A percentile compares a stretch with the other conserved stretches of the same genome.
phyloP scores from a whole-genome alignment of 2,888 invertebrate species.

The Leistus spinibarbis region DNA sequence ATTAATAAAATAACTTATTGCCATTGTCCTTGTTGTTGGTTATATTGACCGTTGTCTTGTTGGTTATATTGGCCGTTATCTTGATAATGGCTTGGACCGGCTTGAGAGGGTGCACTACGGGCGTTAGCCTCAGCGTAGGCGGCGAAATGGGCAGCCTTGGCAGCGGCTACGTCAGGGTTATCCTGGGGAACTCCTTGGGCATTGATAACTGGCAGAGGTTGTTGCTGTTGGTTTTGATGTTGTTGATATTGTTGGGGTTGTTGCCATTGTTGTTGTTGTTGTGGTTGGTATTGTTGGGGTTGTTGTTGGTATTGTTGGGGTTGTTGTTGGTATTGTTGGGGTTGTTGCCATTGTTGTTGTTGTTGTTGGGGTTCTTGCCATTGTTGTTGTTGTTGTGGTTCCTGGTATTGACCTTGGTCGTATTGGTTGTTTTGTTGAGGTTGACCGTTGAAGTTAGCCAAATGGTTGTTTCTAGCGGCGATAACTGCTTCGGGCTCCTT shows the following conservation, averaged over 20 bases:
- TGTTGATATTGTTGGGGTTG: slow-evolving; percentile 17
- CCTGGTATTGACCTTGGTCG: not conserved
- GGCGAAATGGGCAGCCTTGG: slow-evolving; percentile 35
- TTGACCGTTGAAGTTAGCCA: slow-evolving; percentile 20
- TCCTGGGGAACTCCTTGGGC: slow-evolving; percentile 35
- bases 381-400: slow-evolving; percentile 15
- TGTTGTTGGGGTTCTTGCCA: slow-evolving; percentile 15
- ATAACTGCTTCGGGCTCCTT: slow-evolving; percentile 34
- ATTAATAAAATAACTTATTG: not conserved
- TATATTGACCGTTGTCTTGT: slow-evolving; percentile 5
- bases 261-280: slow-evolving; percentile 10
- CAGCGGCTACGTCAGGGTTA: slow-evolving; percentile 37
- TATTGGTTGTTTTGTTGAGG: not conserved
- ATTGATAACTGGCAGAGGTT: slow-evolving; percentile 22
- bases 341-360: slow-evolving; percentile 6
- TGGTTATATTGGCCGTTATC: slow-evolving; percentile 14
- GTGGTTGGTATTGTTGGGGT: not conserved
- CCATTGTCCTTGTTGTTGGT: not conserved
- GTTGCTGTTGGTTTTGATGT: slow-evolving; percentile 23
- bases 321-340: slow-evolving; percentile 14
- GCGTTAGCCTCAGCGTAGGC: slow-evolving; percentile 29
- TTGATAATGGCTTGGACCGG: not conserved
- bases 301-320: slow-evolving; percentile 12
- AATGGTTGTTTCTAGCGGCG: slow-evolving; percentile 34
- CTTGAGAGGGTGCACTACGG: slow-evolving; percentile 6